Evolutionary conservation across 2,888 invertebrate genomes (phyloP), one percentile per base, ranked within the genome.

Genomic region (Apomyelois bistriatella): DNA sequence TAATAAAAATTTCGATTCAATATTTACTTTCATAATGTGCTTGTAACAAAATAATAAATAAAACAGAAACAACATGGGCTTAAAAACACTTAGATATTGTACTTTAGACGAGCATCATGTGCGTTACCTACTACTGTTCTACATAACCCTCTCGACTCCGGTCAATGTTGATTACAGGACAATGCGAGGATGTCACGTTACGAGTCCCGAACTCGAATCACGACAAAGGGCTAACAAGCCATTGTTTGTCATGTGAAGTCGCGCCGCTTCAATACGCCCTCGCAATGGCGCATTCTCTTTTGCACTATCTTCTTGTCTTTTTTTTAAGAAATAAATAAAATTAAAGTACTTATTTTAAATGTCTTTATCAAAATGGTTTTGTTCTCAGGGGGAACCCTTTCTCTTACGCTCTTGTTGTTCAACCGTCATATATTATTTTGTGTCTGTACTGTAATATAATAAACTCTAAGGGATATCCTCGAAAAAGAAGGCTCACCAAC

Each of bases 201-300:
- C 65, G 64, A 60, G 64, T 59, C 73, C 73, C 75, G 73, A 79
- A 76, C 79, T 74, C 66, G 66, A 72, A 73, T 76, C 82, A 78
- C 79, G 82, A 82, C 82, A 84, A 83, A 80, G 73, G 76, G 68
- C 76, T 85, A 85, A 87, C 86, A 85, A 84, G 78, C 77, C 66
- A 87, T 88, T 89, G 88, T 87, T 74, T 80, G 76, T 72, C 72
- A 74, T 73, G 72, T 68, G 70, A 67, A 68, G 65, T 60, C 53
- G 54, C 57, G 53, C 58, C 59, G 65, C 65, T 64, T 62, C 62
- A 61, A 62, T 57, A 53, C 55, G 53, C 46, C 46, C 46, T 16
- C 32, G 3, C 12, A 10, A 2, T 43, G 43, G 8, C 8, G 12
- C 12, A 8, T 30, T 43, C 43, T 13, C 3, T 13, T 9, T 30